Percentiles rank a stretch among this genome's conserved stretches.
phyloP scores from a whole-genome alignment of 2,888 invertebrate genomes.

The Hirtodrosophila cameraria region DNA sequence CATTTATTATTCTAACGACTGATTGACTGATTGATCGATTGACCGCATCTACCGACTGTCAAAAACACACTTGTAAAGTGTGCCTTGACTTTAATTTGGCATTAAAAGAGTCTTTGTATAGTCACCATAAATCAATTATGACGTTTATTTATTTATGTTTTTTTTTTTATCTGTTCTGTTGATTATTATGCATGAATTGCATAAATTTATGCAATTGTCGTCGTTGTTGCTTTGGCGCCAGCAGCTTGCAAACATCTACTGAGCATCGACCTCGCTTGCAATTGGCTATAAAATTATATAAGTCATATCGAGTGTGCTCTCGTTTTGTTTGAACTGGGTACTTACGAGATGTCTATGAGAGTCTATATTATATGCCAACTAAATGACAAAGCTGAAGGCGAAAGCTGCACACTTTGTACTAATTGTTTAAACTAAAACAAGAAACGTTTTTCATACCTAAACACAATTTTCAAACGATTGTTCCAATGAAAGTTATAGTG shows the following conservation, averaged over 20 bases:
- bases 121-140: conserved; percentile 36
- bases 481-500: too few relatives aligned
- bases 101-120: conserved; percentile 12
- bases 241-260: background rate
- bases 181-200: conserved; percentile 35
- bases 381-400: conserved; percentile 2
- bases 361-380: conserved; percentile 1
- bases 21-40: background rate
- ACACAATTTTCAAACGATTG: too few relatives aligned
- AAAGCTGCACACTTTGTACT: conserved; percentile 5
- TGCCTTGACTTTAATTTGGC: conserved; percentile 46
- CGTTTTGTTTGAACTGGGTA: too few relatives aligned
- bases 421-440: conserved; percentile 23
- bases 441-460: too few relatives aligned
- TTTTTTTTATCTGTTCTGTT: background rate
- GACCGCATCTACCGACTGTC: background rate
- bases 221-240: conserved; percentile 9
- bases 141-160: background rate
- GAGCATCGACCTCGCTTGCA: conserved; percentile 40
- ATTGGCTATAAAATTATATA: conserved; percentile 11
- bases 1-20: conserved; percentile 4
- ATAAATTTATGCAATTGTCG: conserved; percentile 32
- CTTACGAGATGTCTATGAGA: background rate
- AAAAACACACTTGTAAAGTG: conserved; percentile 23
- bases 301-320: background rate